A percentile compares a stretch with the other conserved stretches of the same genome.
Conservation (phyloP, 2,888 invertebrate species). For the Conistra vaccinii region DNA sequence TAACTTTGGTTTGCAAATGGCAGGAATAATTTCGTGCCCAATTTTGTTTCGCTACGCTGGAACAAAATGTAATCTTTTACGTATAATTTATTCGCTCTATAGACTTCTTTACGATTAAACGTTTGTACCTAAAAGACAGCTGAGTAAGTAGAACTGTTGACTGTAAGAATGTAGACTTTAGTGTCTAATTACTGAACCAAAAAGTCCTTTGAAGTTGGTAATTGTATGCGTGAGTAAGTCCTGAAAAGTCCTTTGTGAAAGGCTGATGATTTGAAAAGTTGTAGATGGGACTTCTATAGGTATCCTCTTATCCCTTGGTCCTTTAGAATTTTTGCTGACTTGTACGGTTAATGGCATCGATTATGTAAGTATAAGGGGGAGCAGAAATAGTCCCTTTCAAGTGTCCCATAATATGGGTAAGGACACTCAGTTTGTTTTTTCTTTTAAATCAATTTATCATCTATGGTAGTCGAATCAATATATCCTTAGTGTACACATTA, state of each 20-base stretch:
- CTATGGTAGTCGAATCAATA: too few species aligned
- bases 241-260: slow-evolving; percentile 11
- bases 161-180: slow-evolving; percentile 18
- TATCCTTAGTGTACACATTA: too few species aligned
- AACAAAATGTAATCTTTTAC: slow-evolving; percentile 12
- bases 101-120: slow-evolving; percentile 10
- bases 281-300: neutral
- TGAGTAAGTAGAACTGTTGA: slow-evolving; percentile 14
- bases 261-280: slow-evolving; percentile 38
- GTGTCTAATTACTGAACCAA: slow-evolving; percentile 36
- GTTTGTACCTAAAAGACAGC: neutral
- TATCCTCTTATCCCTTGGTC: slow-evolving; percentile 10
- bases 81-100: neutral
- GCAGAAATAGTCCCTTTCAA: neutral
- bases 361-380: slow-evolving; percentile 22
- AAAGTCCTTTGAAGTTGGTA: slow-evolving; percentile 37
- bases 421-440: neutral
- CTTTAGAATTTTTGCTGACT: slow-evolving; percentile 45
- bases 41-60: slow-evolving; percentile 42
- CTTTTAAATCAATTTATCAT: neutral
- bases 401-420: neutral
- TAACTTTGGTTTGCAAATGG: slow-evolving; percentile 70
- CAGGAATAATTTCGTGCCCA: slow-evolving; percentile 60
- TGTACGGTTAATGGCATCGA: too few species aligned
- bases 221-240: slow-evolving; percentile 31